Conservation (phyloP, 2,888 invertebrate species). For the Abscondita cerata region DNA sequence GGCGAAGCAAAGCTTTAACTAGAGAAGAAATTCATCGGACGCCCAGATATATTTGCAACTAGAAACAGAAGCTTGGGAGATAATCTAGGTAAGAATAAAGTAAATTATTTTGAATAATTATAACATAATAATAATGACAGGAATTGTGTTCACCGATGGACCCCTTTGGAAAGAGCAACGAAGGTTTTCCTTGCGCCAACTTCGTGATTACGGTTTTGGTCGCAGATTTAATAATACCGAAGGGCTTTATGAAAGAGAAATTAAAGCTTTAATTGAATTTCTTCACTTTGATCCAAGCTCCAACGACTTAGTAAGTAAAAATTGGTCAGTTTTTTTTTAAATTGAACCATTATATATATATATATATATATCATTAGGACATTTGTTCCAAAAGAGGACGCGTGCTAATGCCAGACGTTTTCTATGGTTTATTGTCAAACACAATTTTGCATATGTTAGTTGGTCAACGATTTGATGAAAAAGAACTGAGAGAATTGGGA, state of each 20-base stretch:
- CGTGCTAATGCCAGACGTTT: constrained; percentile 61
- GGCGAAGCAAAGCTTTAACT: constrained; percentile 65
- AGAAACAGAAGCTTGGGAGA: constrained; percentile 65
- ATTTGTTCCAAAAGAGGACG: constrained; percentile 40
- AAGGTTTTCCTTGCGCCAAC: constrained; percentile 68
- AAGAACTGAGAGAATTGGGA: constrained; percentile 58
- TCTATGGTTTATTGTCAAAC: constrained; percentile 65
- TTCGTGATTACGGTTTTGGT: constrained; percentile 75
- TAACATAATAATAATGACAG: constrained; percentile 51
- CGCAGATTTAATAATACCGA: constrained; percentile 66
- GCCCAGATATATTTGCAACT: constrained; percentile 60
- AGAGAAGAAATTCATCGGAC: constrained; percentile 69
- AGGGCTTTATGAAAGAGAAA: constrained; percentile 58
- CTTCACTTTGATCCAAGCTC: constrained; percentile 60
- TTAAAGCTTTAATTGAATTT: constrained; percentile 58
- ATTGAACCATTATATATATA: too few species aligned
- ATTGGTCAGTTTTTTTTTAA: too few species aligned
- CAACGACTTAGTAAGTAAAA: constrained; percentile 55
- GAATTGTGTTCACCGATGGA: constrained; percentile 73
- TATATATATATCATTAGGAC: constrained; percentile 40
- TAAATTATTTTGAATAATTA: too few species aligned
- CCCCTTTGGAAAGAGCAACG: constrained; percentile 70
- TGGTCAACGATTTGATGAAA: constrained; percentile 62
- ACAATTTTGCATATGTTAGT: constrained; percentile 65
- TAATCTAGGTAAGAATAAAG: constrained; percentile 18